Base-by-base conservation (phyloP, 2,797 vertebrate species). In the Valencia hispanica region DNA sequence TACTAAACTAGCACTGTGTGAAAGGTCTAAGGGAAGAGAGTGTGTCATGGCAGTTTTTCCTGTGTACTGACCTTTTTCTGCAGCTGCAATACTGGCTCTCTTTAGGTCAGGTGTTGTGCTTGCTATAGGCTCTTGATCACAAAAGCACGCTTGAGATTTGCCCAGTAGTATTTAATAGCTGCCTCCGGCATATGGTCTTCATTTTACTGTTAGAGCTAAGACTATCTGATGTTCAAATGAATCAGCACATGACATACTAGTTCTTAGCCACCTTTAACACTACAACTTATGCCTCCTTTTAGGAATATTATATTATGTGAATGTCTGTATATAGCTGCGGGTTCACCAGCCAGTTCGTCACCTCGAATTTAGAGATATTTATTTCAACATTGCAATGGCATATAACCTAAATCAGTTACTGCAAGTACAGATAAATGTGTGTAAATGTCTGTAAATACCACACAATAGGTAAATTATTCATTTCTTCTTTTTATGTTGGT, bases 141-240 rank as follows among this genome's bases (percentile, higher is more conserved):
- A 84, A 74, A 79, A 90, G 90, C 79, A 88, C 86, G 87, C 90
- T 88, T 88, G 89, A 92, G 91, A 93, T 84, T 79, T 87, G 71
- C 78, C 83, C 41, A 78, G 82, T 51, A 75, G 88, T 86, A 32
- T 92, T 91, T 92, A 87, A 81, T 76, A 66, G 80, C 73, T 79
- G 77, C 83, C 83, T 87, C 55, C 43, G 68, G 87, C 84, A 86
- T 82, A 84, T 79, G 85, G 81, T 75, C 73, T 88, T 87, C 85
- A 82, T 92, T 91, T 86, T 86, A 80, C 71, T 76, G 55, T 68
- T 20, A 68, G 69, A 72, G 39, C 73, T 76, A 63, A 72, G 45
- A 78, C 70, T 32, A 48, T 74, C 61, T 55, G 43, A 72, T 61
- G 80, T 78, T 77, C 36, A 78, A 73, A 12, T 27, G 71, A 72